These are phyloP conservation scores for Lanius collurio DNA, from an alignment of 2,113 vertebrate species.

Conservation along the genomic window DNA sequence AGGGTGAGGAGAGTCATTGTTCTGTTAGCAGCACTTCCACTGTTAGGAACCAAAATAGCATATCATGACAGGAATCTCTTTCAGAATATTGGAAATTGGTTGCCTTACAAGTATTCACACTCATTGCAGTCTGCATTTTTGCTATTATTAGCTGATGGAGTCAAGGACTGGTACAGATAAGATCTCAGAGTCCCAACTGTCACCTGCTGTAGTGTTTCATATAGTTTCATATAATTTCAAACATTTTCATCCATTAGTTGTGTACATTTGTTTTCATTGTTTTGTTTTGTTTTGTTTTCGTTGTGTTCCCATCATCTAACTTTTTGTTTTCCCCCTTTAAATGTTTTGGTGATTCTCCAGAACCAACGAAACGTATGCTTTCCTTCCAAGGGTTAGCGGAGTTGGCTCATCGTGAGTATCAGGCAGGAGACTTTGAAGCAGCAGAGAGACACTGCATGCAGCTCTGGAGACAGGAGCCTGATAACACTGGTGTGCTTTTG, in stretches of 20 bases:
- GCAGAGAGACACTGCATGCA: slow-evolving; percentile 99
- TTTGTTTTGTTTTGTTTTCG: slow-evolving; percentile 27
- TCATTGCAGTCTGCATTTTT: neutral
- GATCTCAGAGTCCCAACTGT: neutral
- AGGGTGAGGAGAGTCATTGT: neutral
- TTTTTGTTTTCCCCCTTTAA: slow-evolving; percentile 89
- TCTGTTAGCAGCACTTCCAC: neutral
- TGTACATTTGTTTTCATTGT: slow-evolving; percentile 65
- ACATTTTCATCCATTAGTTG: slow-evolving; percentile 70
- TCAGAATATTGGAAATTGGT: neutral
- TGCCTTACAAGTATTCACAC: neutral
- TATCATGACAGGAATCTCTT: neutral
- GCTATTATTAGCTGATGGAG: neutral
- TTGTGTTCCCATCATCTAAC: slow-evolving; percentile 91
- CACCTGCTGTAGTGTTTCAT: slow-evolving; percentile 30
- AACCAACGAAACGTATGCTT: slow-evolving; percentile 99
- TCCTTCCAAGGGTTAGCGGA: slow-evolving; percentile 99
- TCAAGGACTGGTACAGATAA: neutral
- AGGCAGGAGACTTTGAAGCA: slow-evolving; percentile 98
- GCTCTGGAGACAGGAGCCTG: slow-evolving; percentile 98
- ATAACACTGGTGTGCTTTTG: slow-evolving; percentile 97
- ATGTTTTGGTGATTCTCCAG: slow-evolving; percentile 95
- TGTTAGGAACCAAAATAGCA: neutral
- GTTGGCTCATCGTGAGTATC: slow-evolving; percentile 99
- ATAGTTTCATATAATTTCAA: slow-evolving; percentile 53